A percentile compares a stretch with the other conserved stretches of the same genome.
Evolutionary conservation across 2,888 invertebrate species (phyloP).

Genomic region (Eupithecia centaureata): DNA sequence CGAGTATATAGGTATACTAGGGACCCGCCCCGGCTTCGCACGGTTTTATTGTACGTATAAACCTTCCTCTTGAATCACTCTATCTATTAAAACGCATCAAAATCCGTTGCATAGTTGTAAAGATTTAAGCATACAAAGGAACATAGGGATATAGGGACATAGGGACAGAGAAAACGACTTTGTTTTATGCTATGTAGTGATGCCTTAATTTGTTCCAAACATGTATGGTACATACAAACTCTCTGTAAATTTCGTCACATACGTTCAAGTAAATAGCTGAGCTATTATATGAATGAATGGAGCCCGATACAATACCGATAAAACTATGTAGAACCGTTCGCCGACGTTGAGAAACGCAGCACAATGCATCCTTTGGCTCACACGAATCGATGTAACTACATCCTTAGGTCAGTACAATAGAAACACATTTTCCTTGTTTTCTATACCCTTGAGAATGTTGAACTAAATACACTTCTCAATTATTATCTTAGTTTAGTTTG

Average conservation of each 20-base stretch:
- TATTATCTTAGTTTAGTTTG: not conserved
- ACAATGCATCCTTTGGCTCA: constrained; percentile 48
- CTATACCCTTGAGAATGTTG: constrained; percentile 61
- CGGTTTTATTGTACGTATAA: too few relatives aligned
- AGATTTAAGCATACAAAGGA: too few relatives aligned
- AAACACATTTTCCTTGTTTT: constrained; percentile 68
- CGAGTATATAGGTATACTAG: too few relatives aligned
- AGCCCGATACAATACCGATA: not conserved
- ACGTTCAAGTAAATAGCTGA: not conserved
- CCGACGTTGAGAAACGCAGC: constrained; percentile 49
- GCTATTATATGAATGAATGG: not conserved
- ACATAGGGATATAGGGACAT: too few relatives aligned
- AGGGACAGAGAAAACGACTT: too few relatives aligned
- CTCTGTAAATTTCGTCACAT: not conserved
- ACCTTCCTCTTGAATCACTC: too few relatives aligned
- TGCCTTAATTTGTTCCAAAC: too few relatives aligned
- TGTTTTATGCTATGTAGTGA: too few relatives aligned
- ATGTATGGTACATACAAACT: too few relatives aligned
- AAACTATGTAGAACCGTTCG: constrained; percentile 2
- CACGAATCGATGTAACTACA: constrained; percentile 46
- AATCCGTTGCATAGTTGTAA: too few relatives aligned
- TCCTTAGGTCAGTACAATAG: constrained; percentile 57
- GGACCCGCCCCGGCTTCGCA: too few relatives aligned
- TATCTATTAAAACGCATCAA: too few relatives aligned
- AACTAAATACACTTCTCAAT: constrained; percentile 14